Evolutionary conservation across 2,113 vertebrate species (phyloP).

Genomic region (Caranx ignobilis): DNA sequence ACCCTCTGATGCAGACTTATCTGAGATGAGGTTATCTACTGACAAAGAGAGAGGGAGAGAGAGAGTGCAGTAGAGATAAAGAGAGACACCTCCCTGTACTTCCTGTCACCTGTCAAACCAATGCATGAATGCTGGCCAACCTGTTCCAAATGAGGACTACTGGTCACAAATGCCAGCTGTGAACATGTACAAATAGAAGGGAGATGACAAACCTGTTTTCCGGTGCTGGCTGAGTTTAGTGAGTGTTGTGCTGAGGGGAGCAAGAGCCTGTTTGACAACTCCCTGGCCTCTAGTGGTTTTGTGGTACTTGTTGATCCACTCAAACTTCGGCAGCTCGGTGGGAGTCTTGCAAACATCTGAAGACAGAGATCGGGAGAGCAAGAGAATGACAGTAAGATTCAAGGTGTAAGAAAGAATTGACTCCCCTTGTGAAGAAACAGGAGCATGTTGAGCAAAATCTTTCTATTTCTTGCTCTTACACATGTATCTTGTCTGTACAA

Average conservation of each 20-base stretch:
- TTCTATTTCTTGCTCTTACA: background rate
- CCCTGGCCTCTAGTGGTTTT: conserved; percentile 49
- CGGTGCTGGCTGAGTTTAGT: conserved; percentile 60
- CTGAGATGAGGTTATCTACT: background rate
- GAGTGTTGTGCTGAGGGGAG: conserved; percentile 36
- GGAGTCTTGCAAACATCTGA: conserved; percentile 82
- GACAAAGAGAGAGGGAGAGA: background rate
- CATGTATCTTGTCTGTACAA: background rate
- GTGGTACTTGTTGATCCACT: conserved; percentile 84
- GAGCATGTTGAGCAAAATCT: background rate
- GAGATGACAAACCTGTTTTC: conserved; percentile 72
- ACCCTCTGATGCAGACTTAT: conserved; percentile 1
- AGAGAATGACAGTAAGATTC: background rate
- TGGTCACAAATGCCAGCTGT: background rate
- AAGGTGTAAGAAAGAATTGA: too few species aligned
- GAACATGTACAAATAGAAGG: background rate
- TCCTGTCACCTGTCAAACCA: background rate
- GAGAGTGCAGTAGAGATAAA: background rate
- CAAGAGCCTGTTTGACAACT: conserved; percentile 45
- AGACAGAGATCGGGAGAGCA: conserved; percentile 12
- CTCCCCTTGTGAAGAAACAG: too few species aligned
- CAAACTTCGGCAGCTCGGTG: conserved; percentile 74
- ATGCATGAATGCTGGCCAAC: background rate
- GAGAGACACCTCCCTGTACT: background rate
- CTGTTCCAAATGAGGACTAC: background rate